A percentile compares a stretch with the other conserved stretches of the same genome.
Evolutionary conservation across 2,797 vertebrate genomes (phyloP).

Genomic region (Echeneis naucrates): DNA sequence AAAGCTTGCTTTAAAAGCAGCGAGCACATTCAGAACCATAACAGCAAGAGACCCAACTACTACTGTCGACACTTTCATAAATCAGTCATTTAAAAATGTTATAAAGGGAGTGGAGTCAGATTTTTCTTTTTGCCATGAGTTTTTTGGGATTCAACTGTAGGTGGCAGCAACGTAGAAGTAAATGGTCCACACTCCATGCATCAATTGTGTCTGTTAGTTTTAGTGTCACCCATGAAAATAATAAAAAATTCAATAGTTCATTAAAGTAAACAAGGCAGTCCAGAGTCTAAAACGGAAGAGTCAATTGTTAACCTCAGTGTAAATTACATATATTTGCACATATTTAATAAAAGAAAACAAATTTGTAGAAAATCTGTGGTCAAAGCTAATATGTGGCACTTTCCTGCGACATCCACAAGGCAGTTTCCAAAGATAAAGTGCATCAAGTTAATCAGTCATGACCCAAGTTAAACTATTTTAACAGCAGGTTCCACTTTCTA

Average conservation of each 20-base stretch:
- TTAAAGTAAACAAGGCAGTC: slow-evolving; percentile 33
- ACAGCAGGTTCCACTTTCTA: slow-evolving; percentile 47
- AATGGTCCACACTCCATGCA: slow-evolving; percentile 31
- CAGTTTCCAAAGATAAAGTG: slow-evolving; percentile 82
- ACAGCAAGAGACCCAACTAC: slow-evolving; percentile 47
- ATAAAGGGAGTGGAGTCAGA: background rate
- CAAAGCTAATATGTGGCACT: slow-evolving; percentile 31
- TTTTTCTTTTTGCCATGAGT: slow-evolving; percentile 11
- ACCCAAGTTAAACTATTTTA: slow-evolving; percentile 65
- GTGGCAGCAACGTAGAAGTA: slow-evolving; percentile 74
- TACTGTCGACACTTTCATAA: slow-evolving; percentile 42
- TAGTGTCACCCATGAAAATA: slow-evolving; percentile 13
- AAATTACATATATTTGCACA: slow-evolving; percentile 28
- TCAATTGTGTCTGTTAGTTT: slow-evolving; percentile 17
- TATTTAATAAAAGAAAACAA: slow-evolving; percentile 11
- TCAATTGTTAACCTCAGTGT: slow-evolving; percentile 18
- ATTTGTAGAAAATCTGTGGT: slow-evolving; percentile 28
- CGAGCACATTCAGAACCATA: slow-evolving; percentile 50
- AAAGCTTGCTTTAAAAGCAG: slow-evolving; percentile 41
- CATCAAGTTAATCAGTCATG: slow-evolving; percentile 72
- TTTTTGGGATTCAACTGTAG: slow-evolving; percentile 68
- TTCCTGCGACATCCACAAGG: slow-evolving; percentile 35
- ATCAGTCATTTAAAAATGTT: slow-evolving; percentile 20
- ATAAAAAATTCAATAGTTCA: slow-evolving; percentile 4
- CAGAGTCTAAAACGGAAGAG: slow-evolving; percentile 6